Percentiles rank a stretch among this genome's conserved stretches.
Conservation (phyloP, 2,797 vertebrate genomes). For the Halcyon badia region DNA sequence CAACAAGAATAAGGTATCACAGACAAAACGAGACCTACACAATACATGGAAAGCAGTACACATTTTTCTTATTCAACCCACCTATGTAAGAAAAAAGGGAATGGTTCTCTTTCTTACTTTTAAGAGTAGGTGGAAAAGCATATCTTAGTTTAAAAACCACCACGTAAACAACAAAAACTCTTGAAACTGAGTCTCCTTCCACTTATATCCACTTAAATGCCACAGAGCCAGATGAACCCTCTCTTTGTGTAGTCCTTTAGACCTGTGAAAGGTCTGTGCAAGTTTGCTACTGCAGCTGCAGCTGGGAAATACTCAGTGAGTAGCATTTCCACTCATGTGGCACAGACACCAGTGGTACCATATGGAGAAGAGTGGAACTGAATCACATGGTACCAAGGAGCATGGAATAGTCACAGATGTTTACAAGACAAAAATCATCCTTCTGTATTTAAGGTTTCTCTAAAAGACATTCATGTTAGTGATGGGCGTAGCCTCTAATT, state of each 20-base stretch:
- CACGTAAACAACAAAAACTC: neutral
- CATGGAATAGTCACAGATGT: neutral
- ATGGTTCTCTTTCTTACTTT: neutral
- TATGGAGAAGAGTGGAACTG: fast-evolving
- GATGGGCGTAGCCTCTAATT: neutral
- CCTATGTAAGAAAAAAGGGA: neutral
- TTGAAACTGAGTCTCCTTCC: neutral
- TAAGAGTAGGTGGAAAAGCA: neutral
- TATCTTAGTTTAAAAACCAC: neutral
- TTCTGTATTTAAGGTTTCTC: neutral
- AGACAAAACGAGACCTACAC: neutral
- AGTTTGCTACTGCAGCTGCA: neutral
- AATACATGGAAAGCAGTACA: neutral
- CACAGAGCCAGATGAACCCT: neutral
- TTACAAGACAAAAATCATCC: neutral
- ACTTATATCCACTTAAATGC: neutral
- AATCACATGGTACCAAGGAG: neutral
- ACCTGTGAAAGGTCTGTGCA: neutral
- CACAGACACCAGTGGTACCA: fast-evolving
- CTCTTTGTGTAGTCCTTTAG: neutral
- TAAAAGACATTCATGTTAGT: neutral
- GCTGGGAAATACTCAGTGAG: neutral
- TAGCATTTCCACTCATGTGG: neutral
- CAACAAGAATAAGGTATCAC: neutral
- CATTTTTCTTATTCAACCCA: neutral